Conservation (phyloP, 2,888 invertebrate genomes). For the Scaptomyza parva region DNA sequence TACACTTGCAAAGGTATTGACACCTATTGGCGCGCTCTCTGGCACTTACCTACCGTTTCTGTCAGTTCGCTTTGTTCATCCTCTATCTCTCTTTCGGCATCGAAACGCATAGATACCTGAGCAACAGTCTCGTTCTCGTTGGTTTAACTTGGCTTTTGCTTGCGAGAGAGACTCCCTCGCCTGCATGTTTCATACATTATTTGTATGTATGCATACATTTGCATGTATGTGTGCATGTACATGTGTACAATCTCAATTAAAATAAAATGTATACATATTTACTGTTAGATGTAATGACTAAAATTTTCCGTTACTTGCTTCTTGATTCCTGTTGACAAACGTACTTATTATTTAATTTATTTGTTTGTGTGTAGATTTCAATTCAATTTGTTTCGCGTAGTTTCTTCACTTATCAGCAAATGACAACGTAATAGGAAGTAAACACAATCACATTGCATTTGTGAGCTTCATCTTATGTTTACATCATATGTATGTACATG, state of each 20-base stretch:
- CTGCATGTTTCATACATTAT: not conserved
- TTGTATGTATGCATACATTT: slow-evolving; percentile 12
- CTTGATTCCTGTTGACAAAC: not conserved
- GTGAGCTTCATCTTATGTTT: not conserved
- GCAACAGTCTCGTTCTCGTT: slow-evolving; percentile 49
- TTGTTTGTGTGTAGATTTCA: not conserved
- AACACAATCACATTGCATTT: not conserved
- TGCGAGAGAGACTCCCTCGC: slow-evolving; percentile 8
- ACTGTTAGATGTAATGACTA: not conserved
- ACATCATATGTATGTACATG: not conserved
- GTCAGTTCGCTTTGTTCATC: slow-evolving; percentile 19
- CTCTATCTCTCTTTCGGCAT: slow-evolving; percentile 12
- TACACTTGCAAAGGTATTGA: slow-evolving; percentile 11
- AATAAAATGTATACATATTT: slow-evolving; percentile 8
- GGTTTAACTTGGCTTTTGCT: slow-evolving; percentile 26
- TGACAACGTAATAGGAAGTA: not conserved
- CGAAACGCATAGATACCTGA: slow-evolving; percentile 42
- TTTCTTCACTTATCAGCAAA: slow-evolving; percentile 1
- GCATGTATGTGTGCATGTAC: slow-evolving; percentile 1
- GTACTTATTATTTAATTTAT: not conserved
- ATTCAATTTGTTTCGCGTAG: slow-evolving; percentile 1
- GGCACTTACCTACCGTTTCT: slow-evolving; percentile 10
- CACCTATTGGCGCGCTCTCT: slow-evolving; percentile 17
- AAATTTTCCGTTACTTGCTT: not conserved
- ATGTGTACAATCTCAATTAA: not conserved